Conservation (phyloP, 1,140 invertebrate species). For the roundworm (Caenorhabditis elegans) region DNA sequence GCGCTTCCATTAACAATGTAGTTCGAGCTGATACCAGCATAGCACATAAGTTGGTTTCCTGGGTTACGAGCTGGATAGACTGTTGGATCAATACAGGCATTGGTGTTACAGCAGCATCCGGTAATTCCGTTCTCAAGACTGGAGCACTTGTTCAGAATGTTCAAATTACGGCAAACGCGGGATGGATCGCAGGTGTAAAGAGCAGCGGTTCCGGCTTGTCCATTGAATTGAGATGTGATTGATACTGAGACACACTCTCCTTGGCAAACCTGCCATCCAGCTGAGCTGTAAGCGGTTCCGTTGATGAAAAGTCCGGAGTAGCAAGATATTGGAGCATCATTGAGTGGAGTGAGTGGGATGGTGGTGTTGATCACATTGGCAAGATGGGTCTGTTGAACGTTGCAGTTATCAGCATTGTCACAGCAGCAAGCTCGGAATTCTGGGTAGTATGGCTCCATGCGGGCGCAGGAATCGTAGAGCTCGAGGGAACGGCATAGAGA, state of each 20-base stretch:
- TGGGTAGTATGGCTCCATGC: constrained; percentile 29
- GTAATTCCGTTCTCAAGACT: constrained; percentile 25
- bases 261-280: constrained; percentile 29
- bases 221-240: not conserved
- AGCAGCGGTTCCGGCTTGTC: not conserved
- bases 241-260: constrained; percentile 42
- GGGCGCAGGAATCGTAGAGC: constrained; percentile 21
- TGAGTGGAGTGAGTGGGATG: constrained; percentile 1
- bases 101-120: constrained; percentile 45
- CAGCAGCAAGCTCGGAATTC: constrained; percentile 35
- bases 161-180: constrained; percentile 31
- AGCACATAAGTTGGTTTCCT: constrained; percentile 41
- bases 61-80: constrained; percentile 4
- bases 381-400: constrained; percentile 18
- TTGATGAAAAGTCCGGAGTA: constrained; percentile 40
- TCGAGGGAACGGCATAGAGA: constrained; percentile 34
- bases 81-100: constrained; percentile 45
- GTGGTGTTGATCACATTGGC: constrained; percentile 15
- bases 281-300: not conserved
- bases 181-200: constrained; percentile 49
- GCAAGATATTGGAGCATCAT: constrained; percentile 34
- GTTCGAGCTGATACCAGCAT: constrained; percentile 37
- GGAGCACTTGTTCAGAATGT: constrained; percentile 36
- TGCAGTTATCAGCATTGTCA: constrained; percentile 34
- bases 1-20: not conserved